phyloP scores from a whole-genome alignment of 2,113 vertebrate species.

The Nycticorax nycticorax region DNA sequence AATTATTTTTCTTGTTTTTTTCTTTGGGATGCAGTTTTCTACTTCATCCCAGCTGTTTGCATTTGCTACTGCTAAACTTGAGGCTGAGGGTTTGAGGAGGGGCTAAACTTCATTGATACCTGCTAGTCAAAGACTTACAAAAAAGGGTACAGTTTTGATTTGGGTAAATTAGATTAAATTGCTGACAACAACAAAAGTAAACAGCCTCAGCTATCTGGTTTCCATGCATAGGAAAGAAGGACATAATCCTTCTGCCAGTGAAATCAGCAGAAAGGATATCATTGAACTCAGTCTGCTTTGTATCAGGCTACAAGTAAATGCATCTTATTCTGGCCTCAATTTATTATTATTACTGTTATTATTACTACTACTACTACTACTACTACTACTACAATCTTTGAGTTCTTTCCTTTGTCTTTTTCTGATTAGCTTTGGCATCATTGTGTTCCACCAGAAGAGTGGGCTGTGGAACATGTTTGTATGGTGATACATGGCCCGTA shows the following conservation, averaged over 20 bases:
- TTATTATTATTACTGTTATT: background rate
- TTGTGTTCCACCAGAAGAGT: background rate
- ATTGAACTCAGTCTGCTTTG: background rate
- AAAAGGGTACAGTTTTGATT: background rate
- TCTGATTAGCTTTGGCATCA: background rate
- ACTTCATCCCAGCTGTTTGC: background rate
- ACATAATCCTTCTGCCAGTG: background rate
- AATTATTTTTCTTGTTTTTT: background rate
- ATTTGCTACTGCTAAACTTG: background rate
- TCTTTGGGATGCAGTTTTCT: background rate
- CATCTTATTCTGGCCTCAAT: background rate
- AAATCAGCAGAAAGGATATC: background rate
- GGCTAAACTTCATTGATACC: background rate
- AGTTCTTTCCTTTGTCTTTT: background rate
- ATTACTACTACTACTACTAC: too few relatives aligned
- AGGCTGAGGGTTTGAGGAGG: background rate
- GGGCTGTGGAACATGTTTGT: background rate
- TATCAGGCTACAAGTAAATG: background rate
- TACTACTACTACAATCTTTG: background rate
- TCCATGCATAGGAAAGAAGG: conserved; percentile 8
- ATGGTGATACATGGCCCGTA: background rate
- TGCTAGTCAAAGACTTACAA: background rate
- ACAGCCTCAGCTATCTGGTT: background rate
- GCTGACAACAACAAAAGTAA: background rate
- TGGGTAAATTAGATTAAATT: conserved; percentile 13